Evolutionary conservation across 2,113 vertebrate genomes (phyloP), one percentile per base, ranked within the genome.

Genomic region (Myiozetetes cayanensis): DNA sequence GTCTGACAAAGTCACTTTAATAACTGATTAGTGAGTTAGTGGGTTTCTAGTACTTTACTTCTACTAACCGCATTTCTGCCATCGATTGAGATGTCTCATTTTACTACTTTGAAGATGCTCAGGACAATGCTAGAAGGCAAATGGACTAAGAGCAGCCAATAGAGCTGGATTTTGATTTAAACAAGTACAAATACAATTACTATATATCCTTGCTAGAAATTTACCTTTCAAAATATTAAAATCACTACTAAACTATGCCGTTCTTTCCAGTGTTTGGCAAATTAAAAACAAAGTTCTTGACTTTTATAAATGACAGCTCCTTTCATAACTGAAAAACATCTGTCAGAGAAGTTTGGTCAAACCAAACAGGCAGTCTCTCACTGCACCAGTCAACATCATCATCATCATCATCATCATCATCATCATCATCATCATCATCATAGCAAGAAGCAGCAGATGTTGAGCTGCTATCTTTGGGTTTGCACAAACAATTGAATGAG

Each of bases 231-330:
- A 95, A 77, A 81, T 46, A 72, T 49, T 10, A 93, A 96, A 96
- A 83, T 90, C 81, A 73, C 35, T 24, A 43, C 53, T 85, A 84
- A 96, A 62, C 6, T 61, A 41, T 78, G 47, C 14, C 95, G 61
- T 68, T 91, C 17, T 91, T 96, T 94, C 77, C 89, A 89, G 89
- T 86, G 67, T 83, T 95, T 96, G 95, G 91, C 82, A 96, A 82
- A 96, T 96, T 61, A 93, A 95, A 96, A 97, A n/a, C n/a, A n/a
- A n/a, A 93, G 25, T 84, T 94, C 70, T 81, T 94, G 50, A 95
- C 96, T 96, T 97, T 87, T 96, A 85, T 94, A 96, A 97, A 97
- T 89, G 77, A 97, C 95, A 96, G 65, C 95, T 95, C 93, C 71
- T 92, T 94, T 96, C 94, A 91, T 74, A 95, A 93, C 44, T 95